Evolutionary conservation across 2,113 vertebrate species (phyloP), one percentile per base, ranked within the genome.

Genomic region (Atlantisia rogersi): DNA sequence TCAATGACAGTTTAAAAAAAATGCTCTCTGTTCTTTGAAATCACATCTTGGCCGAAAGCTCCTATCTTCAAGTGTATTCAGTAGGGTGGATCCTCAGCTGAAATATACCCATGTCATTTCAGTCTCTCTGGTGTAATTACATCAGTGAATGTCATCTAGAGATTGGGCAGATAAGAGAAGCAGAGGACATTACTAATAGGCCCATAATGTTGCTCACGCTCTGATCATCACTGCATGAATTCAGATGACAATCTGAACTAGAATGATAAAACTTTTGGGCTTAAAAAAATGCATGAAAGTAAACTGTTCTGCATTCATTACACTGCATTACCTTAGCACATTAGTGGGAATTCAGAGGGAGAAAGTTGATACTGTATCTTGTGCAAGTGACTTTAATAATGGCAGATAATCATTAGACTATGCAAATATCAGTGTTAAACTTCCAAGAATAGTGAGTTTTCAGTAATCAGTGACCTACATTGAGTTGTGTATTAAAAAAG

Each of bases 221-320:
- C 76, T 92, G 69, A 77, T 88, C 77, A 55, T 78, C 60, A 37
- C 11, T 59, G 86, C 55, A n/a, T 67, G 42, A 86, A 80, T 88
- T 86, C 80, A 86, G 28, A 31, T 81, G 52, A 67, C 29, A 81
- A 21, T 68, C 37, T 71, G 68, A 91, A 71, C 20, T 35, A 40
- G 48, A 82, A 48, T 25, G 5, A 63, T 75, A 92, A 81, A 83
- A 88, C 11, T 88, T 92, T 13, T 4, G 50, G 21, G 28, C 22
- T 82, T 82, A 29, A 85, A 78, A 35, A 15, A 35, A 78, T 39
- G 24, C 29, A 76, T 60, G 35, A 93, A 95, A 39, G 56, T 85
- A 88, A 92, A 96, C 58, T 90, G 76, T 81, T 78, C 64, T 52
- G 24, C 56, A 67, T 88, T 82, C 32, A 32, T 88, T 93, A 25